A percentile compares a stretch with the other conserved stretches of the same genome.
phyloP scores from a whole-genome alignment of 2,797 vertebrate species.

The Pseudomugil gertrudae region DNA sequence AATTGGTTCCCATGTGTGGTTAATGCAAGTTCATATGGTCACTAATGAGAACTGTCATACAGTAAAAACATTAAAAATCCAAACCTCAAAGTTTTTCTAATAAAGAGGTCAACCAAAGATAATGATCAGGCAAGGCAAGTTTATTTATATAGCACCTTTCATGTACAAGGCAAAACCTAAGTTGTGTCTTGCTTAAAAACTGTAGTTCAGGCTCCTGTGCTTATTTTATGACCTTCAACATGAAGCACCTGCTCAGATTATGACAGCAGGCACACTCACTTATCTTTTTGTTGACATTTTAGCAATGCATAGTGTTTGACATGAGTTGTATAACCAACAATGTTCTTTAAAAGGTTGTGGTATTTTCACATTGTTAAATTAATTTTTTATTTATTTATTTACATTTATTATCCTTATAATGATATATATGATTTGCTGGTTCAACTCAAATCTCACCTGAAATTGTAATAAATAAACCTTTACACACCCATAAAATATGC shows the following conservation, averaged over 20 bases:
- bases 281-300: not conserved
- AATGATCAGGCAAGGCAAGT: too few species aligned
- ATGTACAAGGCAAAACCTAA: too few species aligned
- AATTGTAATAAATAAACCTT: not conserved
- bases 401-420: not conserved
- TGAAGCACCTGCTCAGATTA: not conserved
- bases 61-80: conserved; percentile 37
- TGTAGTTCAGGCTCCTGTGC: not conserved
- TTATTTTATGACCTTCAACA: not conserved
- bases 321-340: not conserved
- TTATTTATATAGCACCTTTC: too few species aligned
- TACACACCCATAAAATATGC: not conserved
- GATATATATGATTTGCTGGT: not conserved
- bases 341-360: too few species aligned
- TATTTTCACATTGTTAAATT: not conserved
- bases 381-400: too few species aligned
- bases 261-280: not conserved
- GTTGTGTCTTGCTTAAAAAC: not conserved
- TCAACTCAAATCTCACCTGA: not conserved
- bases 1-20: conserved; percentile 88
- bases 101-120: conserved; percentile 45
- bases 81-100: conserved; percentile 64
- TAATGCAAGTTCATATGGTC: conserved; percentile 91
- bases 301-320: not conserved
- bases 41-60: conserved; percentile 91